Conservation (phyloP, 2,888 invertebrate species). For the Limnephilus marmoratus region DNA sequence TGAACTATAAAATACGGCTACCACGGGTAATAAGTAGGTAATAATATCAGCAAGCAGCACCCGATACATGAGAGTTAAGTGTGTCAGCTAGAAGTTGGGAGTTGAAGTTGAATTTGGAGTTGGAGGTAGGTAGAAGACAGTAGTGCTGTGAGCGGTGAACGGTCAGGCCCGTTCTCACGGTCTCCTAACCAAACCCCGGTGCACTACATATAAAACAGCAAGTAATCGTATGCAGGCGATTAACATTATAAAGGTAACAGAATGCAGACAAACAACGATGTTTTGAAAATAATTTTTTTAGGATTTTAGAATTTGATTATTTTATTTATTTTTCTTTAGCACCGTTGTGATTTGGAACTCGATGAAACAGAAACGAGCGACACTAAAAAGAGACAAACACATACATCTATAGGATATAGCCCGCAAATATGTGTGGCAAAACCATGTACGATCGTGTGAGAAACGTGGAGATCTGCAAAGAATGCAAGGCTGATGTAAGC, state of each 20-base stretch:
- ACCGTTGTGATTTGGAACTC: no score
- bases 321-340: no score
- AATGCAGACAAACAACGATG: neutral
- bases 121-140: neutral
- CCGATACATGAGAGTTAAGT: neutral
- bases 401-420: no score
- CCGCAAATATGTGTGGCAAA: no score
- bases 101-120: neutral
- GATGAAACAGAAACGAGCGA: no score
- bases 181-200: constrained; percentile 36
- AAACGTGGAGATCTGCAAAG: no score
- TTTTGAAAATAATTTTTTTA: neutral
- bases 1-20: neutral
- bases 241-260: neutral
- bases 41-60: no score
- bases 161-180: constrained; percentile 43
- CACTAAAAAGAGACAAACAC: no score
- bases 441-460: no score
- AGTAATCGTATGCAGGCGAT: constrained; percentile 37
- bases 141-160: neutral
- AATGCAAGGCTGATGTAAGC: no score
- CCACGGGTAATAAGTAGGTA: no score
- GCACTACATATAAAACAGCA: constrained; percentile 33
- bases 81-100: neutral
- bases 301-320: no score